These are phyloP conservation scores for Sus cebifrons DNA, from an alignment of 2,797 vertebrate species.

Conservation along the genomic window DNA sequence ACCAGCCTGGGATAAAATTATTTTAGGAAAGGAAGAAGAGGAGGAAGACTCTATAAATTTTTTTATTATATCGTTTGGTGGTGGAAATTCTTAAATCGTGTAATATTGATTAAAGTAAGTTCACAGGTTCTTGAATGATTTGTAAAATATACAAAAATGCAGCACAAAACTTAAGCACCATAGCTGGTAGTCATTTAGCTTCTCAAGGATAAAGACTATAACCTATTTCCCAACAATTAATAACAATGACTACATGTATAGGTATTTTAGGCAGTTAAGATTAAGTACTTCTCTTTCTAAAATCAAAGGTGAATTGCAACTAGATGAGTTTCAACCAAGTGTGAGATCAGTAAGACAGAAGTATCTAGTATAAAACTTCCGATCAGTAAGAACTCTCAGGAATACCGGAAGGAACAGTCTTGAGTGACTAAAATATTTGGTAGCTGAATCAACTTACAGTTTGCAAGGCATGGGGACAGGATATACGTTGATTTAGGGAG, in stretches of 20 bases:
- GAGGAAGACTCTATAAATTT: constrained; percentile 29
- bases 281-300: constrained; percentile 45
- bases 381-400: not conserved
- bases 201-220: constrained; percentile 38
- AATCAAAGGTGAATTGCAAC: constrained; percentile 54
- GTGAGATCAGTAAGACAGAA: not conserved
- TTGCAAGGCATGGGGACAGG: not conserved
- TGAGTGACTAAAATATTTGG: constrained; percentile 22
- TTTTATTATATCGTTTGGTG: constrained; percentile 53
- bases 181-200: not conserved
- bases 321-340: not conserved
- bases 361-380: constrained; percentile 38
- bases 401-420: not conserved
- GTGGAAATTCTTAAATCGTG: constrained; percentile 20
- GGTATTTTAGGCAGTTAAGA: not conserved
- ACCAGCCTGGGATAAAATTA: not conserved
- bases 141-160: constrained; percentile 47
- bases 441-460: constrained; percentile 7
- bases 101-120: constrained; percentile 9
- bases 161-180: not conserved
- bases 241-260: not conserved
- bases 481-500: constrained; percentile 14
- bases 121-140: constrained; percentile 54
- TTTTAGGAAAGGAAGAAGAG: constrained; percentile 48
- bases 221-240: not conserved